Conservation (phyloP, 1,140 invertebrate genomes). For the Uloborus diversus region DNA sequence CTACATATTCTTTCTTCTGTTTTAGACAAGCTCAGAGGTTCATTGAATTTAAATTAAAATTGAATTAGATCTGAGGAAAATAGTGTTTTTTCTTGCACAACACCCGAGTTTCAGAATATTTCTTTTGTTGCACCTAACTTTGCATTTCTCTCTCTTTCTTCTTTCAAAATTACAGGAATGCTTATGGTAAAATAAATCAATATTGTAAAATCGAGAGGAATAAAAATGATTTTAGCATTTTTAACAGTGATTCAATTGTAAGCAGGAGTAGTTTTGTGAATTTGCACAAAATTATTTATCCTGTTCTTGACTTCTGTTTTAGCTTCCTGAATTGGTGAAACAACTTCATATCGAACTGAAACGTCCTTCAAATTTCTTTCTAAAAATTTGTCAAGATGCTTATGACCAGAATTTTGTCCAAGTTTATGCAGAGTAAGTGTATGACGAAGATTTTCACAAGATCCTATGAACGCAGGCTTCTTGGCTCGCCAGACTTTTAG, state of each 20-base stretch:
- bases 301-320: conserved; percentile 19
- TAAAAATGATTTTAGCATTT: too few relatives aligned
- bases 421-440: conserved; percentile 28
- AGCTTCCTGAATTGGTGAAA: not conserved
- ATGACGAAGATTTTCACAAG: conserved; percentile 32
- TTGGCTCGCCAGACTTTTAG: conserved; percentile 31
- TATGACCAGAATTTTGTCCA: conserved; percentile 24
- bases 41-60: too few relatives aligned
- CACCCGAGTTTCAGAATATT: too few relatives aligned
- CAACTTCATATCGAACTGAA: conserved; percentile 10
- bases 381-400: conserved; percentile 36
- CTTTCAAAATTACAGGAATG: too few relatives aligned
- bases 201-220: too few relatives aligned
- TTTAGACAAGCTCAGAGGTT: too few relatives aligned
- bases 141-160: too few relatives aligned
- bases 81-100: too few relatives aligned
- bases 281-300: conserved; percentile 9
- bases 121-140: too few relatives aligned
- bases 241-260: conserved; percentile 29
- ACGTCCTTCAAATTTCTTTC: conserved; percentile 15
- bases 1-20: too few relatives aligned
- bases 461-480: conserved; percentile 33
- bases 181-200: too few relatives aligned
- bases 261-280: conserved; percentile 19
- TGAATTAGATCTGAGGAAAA: too few relatives aligned